Evolutionary conservation across 2,888 invertebrate genomes (phyloP).

Genomic region (Lottia gigantea): DNA sequence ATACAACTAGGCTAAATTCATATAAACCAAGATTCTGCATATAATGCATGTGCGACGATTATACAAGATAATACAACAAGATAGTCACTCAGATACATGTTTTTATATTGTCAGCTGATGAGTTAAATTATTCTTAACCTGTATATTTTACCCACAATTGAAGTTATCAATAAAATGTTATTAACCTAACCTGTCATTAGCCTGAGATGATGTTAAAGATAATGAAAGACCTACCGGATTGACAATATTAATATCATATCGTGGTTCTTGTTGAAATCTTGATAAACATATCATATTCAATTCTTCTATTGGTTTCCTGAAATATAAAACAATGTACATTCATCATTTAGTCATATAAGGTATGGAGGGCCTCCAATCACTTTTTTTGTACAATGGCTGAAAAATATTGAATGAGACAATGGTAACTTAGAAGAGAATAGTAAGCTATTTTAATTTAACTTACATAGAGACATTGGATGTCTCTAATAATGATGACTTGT

Average conservation of each 20-base stretch:
- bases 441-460: background rate
- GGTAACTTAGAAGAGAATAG: background rate
- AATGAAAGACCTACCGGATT: conserved; percentile 24
- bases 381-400: conserved; percentile 8
- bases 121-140: no score
- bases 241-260: conserved; percentile 45
- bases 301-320: conserved; percentile 54
- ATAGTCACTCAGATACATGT: no score
- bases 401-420: no score
- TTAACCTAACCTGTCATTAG: no score
- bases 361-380: background rate
- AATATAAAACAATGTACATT: conserved; percentile 18
- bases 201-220: no score
- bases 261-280: conserved; percentile 44
- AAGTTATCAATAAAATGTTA: no score
- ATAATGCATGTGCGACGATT: no score
- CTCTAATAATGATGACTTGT: background rate
- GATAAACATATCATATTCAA: conserved; percentile 47
- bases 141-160: no score
- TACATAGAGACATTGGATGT: background rate
- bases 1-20: background rate
- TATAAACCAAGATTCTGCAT: no score
- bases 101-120: no score
- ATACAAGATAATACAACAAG: no score
- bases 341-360: background rate